phyloP scores from a whole-genome alignment of 2,797 vertebrate genomes.

The Chloroceryle inda region DNA sequence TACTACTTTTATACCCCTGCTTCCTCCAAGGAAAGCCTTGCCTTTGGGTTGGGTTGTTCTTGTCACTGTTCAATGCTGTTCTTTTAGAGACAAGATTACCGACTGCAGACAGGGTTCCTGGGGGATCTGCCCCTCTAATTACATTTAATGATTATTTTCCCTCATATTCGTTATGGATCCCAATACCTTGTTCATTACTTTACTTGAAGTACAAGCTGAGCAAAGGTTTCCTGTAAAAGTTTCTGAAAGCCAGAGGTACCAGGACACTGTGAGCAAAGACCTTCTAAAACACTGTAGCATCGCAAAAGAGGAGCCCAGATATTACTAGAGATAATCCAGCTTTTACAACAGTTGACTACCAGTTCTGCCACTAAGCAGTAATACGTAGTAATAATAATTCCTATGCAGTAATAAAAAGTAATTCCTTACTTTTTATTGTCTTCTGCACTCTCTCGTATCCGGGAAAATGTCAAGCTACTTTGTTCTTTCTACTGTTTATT shows the following conservation, averaged over 20 bases:
- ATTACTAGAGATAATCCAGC: background rate
- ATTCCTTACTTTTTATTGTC: background rate
- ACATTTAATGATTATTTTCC: background rate
- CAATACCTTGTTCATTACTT: background rate
- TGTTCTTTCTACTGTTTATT: background rate
- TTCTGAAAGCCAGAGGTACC: background rate
- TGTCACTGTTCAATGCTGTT: constrained; percentile 25
- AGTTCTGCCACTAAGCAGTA: background rate
- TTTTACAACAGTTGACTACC: background rate
- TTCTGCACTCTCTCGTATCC: background rate
- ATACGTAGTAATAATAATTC: background rate
- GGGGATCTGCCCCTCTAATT: background rate
- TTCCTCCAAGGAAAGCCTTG: constrained; percentile 5
- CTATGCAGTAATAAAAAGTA: background rate
- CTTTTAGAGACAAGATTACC: constrained; percentile 15
- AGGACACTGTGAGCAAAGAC: background rate
- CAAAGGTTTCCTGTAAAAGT: background rate
- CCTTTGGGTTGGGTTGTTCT: background rate
- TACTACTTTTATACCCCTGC: background rate
- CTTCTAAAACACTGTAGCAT: background rate
- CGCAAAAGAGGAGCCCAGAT: background rate
- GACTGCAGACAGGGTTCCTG: background rate
- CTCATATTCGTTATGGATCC: background rate
- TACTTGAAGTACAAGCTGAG: background rate
- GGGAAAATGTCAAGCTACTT: background rate